Percentiles rank a stretch among this genome's conserved stretches.
phyloP scores from a whole-genome alignment of 37 sponge, comb jelly and placozoan genomes.

The Bolinopsis microptera region DNA sequence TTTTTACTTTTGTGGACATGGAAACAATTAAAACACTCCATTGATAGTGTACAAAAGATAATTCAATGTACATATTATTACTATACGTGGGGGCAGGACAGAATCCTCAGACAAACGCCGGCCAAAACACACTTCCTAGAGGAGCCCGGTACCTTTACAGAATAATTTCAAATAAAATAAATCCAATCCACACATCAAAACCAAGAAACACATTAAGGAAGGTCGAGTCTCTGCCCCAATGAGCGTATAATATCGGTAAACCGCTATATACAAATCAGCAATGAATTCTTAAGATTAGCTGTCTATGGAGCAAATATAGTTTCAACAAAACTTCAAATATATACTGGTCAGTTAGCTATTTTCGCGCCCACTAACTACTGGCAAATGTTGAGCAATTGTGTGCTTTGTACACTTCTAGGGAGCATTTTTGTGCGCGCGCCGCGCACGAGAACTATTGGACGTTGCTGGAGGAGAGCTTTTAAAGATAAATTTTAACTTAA shows the following conservation, averaged over 20 bases:
- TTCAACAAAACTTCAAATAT: neutral
- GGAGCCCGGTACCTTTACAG: neutral
- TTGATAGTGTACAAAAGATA: slow-evolving; percentile 40
- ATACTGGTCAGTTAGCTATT: neutral
- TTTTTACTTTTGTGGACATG: too few relatives aligned
- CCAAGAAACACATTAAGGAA: neutral
- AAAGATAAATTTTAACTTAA: neutral
- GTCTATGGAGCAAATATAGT: neutral
- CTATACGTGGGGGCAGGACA: neutral
- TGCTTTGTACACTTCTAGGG: neutral
- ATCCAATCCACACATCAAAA: neutral
- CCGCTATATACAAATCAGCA: slow-evolving; percentile 20
- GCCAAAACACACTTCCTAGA: neutral
- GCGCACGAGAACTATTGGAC: neutral
- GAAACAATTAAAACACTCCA: neutral
- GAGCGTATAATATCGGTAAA: slow-evolving; percentile 7
- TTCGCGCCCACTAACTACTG: neutral
- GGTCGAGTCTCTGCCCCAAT: neutral
- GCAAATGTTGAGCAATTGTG: neutral
- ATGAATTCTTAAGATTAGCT: neutral
- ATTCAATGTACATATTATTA: slow-evolving; percentile 21
- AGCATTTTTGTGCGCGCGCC: neutral
- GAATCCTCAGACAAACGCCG: neutral
- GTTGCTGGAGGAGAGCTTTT: neutral
- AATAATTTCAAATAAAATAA: neutral